Conservation (phyloP, 92 coral and sea anemone genomes). For the Epizoanthus scotinus region DNA sequence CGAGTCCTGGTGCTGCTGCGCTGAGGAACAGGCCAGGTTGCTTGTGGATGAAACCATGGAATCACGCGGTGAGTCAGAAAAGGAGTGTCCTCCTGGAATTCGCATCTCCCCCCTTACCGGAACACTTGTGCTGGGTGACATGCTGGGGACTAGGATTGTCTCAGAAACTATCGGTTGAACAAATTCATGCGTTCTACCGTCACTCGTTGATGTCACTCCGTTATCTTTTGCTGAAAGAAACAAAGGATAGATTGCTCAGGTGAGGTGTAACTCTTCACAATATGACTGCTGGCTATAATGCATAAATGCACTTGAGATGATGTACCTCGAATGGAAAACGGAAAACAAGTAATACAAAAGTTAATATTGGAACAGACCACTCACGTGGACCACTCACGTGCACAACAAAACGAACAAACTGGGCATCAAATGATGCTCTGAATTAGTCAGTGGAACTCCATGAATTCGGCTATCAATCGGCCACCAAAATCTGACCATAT, state of each 20-base stretch:
- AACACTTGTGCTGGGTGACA: conserved; percentile 15
- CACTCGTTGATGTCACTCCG: conserved; percentile 91
- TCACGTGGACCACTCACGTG: no score
- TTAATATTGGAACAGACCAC: no score
- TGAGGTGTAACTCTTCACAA: no score
- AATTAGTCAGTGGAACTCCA: no score
- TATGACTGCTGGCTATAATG: no score
- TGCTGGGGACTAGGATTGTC: conserved; percentile 25
- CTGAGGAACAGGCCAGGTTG: conserved; percentile 73
- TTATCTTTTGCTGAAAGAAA: conserved; percentile 72
- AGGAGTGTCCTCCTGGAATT: conserved; percentile 46
- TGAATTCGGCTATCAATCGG: no score
- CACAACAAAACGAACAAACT: no score
- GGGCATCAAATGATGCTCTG: no score
- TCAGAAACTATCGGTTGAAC: conserved; percentile 13
- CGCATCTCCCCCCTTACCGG: conserved; percentile 41
- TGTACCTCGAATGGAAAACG: no score
- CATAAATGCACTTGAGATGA: no score
- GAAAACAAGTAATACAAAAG: no score
- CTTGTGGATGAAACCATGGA: conserved; percentile 92
- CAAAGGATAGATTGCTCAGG: background rate
- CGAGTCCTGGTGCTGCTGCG: conserved; percentile 69
- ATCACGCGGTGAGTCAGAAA: conserved; percentile 80
- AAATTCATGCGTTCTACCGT: conserved; percentile 60
- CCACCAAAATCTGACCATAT: no score